A percentile compares a stretch with the other conserved stretches of the same genome.
Evolutionary conservation across 2,113 vertebrate genomes (phyloP).

Genomic region (Xiphorhynchus elegans): DNA sequence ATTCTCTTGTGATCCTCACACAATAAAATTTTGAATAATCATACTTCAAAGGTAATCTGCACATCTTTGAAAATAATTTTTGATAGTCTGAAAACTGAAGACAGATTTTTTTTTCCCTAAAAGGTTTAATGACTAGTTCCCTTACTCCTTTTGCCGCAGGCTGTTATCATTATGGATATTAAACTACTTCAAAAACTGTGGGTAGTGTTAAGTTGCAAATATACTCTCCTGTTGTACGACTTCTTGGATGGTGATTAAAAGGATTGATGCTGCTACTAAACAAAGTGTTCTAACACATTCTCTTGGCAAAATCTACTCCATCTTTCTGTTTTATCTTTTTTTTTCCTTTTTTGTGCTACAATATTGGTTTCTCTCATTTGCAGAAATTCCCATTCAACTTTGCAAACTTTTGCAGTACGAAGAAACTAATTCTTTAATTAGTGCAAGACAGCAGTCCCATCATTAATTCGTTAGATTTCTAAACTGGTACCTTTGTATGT

Average conservation of each 20-base stretch:
- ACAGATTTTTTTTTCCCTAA: not conserved
- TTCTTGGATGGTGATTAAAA: not conserved
- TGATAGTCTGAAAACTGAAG: conserved; percentile 8
- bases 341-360: not conserved
- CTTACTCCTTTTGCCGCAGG: not conserved
- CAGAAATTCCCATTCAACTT: not conserved
- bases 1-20: conserved; percentile 5
- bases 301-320: not conserved
- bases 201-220: not conserved
- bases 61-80: not conserved
- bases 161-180: not conserved
- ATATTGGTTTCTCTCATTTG: not conserved
- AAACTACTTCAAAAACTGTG: not conserved
- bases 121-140: conserved; percentile 12
- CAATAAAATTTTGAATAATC: conserved; percentile 29
- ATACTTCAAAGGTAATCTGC: not conserved
- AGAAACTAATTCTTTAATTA: not conserved
- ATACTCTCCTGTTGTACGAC: not conserved
- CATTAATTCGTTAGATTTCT: not conserved
- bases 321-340: not conserved
- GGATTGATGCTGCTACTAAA: not conserved
- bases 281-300: not conserved
- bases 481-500: not conserved
- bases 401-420: not conserved
- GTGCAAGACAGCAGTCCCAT: not conserved